A percentile compares a stretch with the other conserved stretches of the same genome.
These are phyloP conservation scores for Neuroterus valhalla DNA, from an alignment of 1,140 invertebrate genomes.

Conservation along the genomic window DNA sequence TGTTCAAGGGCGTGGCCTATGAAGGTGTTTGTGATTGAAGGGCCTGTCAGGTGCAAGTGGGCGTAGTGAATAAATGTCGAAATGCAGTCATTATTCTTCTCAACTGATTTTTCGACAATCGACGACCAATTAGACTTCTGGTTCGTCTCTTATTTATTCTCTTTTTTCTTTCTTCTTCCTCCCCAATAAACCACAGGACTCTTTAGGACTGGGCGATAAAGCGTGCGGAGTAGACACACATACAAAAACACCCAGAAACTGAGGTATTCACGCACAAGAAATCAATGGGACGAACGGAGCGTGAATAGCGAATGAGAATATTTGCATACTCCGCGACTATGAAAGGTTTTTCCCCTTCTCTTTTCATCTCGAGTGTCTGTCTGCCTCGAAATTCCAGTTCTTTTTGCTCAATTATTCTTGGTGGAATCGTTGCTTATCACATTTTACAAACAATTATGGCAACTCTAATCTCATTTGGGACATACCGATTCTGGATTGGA, in stretches of 20 bases:
- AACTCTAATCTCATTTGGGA: too few relatives aligned
- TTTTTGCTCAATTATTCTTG: neutral
- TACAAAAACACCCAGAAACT: neutral
- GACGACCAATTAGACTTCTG: conserved; percentile 13
- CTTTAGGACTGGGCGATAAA: conserved; percentile 4
- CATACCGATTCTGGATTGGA: too few relatives aligned
- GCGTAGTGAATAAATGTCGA: too few relatives aligned
- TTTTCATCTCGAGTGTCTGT: neutral
- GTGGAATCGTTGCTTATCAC: neutral
- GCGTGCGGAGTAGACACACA: neutral
- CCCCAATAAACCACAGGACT: neutral
- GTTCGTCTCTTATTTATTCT: neutral
- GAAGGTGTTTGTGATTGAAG: too few relatives aligned
- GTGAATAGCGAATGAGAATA: conserved; percentile 27
- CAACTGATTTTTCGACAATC: neutral
- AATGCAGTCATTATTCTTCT: too few relatives aligned
- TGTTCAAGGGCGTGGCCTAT: too few relatives aligned
- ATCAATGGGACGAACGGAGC: conserved; percentile 22
- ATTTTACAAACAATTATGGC: too few relatives aligned
- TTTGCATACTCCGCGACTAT: conserved; percentile 14
- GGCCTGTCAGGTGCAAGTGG: neutral
- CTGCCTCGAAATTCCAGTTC: neutral
- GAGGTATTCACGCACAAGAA: conserved; percentile 7
- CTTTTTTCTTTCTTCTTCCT: neutral
- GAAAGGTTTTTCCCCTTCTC: neutral